Conservation (phyloP, 2,113 vertebrate species). For the Pagrus major region DNA sequence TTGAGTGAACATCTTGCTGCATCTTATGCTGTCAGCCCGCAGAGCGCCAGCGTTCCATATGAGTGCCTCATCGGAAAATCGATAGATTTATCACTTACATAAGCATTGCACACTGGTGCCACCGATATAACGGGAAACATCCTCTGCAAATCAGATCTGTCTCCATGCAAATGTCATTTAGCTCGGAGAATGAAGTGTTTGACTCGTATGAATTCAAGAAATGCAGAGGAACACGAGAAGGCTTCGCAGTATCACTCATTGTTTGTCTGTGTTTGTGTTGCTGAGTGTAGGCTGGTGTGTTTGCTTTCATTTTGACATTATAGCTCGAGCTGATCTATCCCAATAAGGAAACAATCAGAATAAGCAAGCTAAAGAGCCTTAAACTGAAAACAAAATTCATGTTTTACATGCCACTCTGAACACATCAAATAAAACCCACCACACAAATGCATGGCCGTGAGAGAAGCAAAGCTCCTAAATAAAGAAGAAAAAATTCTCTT, state of each 20-base stretch:
- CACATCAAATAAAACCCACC: slow-evolving; percentile 48
- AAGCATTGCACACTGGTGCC: slow-evolving; percentile 44
- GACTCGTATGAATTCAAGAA: slow-evolving; percentile 17
- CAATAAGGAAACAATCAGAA: slow-evolving; percentile 57
- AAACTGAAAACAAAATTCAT: slow-evolving; percentile 42
- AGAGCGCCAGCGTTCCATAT: slow-evolving; percentile 51
- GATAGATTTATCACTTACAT: slow-evolving; percentile 69
- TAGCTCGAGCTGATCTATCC: slow-evolving; percentile 35
- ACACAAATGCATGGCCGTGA: slow-evolving; percentile 27
- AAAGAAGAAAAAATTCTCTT: slow-evolving; percentile 37
- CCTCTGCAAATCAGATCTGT: slow-evolving; percentile 59
- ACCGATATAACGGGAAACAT: slow-evolving; percentile 46
- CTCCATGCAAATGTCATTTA: slow-evolving; percentile 51
- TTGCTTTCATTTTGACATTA: slow-evolving; percentile 38
- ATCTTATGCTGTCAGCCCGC: slow-evolving; percentile 43
- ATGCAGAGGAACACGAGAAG: slow-evolving; percentile 16
- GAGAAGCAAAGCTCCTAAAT: slow-evolving; percentile 28
- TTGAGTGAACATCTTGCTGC: slow-evolving; percentile 48
- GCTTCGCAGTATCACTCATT: slow-evolving; percentile 1
- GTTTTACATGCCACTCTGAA: slow-evolving; percentile 56
- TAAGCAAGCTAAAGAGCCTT: slow-evolving; percentile 39
- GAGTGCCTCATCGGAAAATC: slow-evolving; percentile 60
- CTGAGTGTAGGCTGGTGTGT: slow-evolving; percentile 24
- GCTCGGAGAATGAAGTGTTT: slow-evolving; percentile 12
- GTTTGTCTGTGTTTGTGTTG: slow-evolving; percentile 16